Evolutionary conservation across 1,140 invertebrate genomes (phyloP).

Genomic region (Limonius californicus): DNA sequence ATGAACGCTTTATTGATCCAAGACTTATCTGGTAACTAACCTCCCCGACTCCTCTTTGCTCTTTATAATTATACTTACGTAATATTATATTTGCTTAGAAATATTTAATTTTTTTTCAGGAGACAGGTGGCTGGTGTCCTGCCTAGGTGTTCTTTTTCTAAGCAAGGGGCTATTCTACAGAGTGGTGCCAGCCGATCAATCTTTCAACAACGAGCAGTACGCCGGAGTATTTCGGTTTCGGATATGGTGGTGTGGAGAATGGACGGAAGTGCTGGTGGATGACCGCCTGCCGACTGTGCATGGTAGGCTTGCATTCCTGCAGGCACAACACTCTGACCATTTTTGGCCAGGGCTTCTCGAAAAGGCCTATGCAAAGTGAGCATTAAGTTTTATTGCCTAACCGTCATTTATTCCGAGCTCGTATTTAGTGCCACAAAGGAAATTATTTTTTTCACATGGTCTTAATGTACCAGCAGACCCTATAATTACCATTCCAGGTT

Average conservation of each 20-base stretch:
- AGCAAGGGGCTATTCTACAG: conserved; percentile 89
- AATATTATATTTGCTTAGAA: no score
- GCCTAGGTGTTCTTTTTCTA: conserved; percentile 78
- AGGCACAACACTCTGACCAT: conserved; percentile 80
- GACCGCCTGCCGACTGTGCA: conserved; percentile 92
- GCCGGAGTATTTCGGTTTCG: conserved; percentile 89
- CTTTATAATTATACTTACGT: no score
- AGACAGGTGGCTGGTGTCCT: conserved; percentile 88
- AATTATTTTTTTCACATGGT: no score
- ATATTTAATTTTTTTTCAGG: no score
- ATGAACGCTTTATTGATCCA: no score
- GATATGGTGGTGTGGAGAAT: conserved; percentile 93
- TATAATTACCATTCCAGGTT: no score
- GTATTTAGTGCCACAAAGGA: no score
- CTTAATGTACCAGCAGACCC: no score
- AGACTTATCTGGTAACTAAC: no score
- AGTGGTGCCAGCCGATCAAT: conserved; percentile 93
- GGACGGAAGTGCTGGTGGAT: conserved; percentile 94
- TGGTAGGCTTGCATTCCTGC: conserved; percentile 87
- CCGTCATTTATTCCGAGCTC: no score
- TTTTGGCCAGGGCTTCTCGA: conserved; percentile 96
- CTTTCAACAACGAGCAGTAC: conserved; percentile 66
- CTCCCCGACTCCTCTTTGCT: no score
- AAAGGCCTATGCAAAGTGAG: conserved; percentile 98
- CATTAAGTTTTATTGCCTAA: no score